Conservation (phyloP, 37 sponge, comb jelly and placozoan genomes). For the Agelas oroides region DNA sequence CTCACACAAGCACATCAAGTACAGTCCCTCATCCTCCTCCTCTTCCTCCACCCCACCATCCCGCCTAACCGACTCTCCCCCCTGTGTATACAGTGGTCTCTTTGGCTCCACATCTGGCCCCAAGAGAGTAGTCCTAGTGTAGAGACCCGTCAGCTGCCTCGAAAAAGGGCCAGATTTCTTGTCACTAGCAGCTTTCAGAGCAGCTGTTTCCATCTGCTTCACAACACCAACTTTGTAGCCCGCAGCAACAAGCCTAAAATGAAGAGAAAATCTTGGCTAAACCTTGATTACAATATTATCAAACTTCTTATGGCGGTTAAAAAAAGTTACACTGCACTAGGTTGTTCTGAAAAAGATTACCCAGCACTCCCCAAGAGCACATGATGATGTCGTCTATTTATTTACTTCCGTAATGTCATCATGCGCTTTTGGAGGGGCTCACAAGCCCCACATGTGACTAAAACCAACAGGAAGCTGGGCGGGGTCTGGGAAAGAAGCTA, state of each 20-base stretch:
- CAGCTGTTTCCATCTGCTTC: conserved; percentile 70
- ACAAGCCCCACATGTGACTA: too few species aligned
- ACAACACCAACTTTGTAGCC: conserved; percentile 73
- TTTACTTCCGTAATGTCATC: too few species aligned
- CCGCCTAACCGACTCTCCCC: not conserved
- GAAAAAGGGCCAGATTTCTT: conserved; percentile 55
- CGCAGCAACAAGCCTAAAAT: conserved; percentile 51
- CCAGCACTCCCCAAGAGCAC: too few species aligned
- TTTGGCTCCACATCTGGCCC: conserved; percentile 30
- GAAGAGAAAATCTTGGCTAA: too few species aligned
- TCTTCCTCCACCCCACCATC: not conserved
- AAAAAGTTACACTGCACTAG: too few species aligned
- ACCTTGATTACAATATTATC: too few species aligned
- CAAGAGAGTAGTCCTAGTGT: conserved; percentile 56
- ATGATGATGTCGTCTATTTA: too few species aligned
- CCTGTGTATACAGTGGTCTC: not conserved
- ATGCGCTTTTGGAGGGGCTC: too few species aligned
- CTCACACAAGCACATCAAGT: conserved; percentile 49
- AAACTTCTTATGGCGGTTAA: too few species aligned
- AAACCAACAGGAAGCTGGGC: too few species aligned
- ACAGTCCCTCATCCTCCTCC: conserved; percentile 30
- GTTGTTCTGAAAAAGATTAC: too few species aligned
- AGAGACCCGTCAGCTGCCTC: conserved; percentile 60
- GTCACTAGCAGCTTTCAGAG: conserved; percentile 63
- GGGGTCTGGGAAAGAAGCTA: too few species aligned